Percentiles rank a stretch among this genome's conserved stretches.
These are phyloP conservation scores for Oryctes rhinoceros DNA, from an alignment of 1,140 invertebrate species.

Conservation along the genomic window DNA sequence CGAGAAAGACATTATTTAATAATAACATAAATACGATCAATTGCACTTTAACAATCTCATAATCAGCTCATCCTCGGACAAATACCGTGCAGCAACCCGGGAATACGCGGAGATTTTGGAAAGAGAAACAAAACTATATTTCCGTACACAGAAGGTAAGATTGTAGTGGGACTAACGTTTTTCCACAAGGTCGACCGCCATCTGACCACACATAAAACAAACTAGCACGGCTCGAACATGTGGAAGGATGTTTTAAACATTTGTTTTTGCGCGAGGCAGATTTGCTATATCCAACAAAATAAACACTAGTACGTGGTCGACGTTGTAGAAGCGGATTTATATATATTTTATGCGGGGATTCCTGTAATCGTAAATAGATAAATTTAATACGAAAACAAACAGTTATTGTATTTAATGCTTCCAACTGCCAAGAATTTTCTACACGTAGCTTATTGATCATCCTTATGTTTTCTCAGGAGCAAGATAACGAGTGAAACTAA, in stretches of 20 bases:
- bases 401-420: conserved; percentile 16
- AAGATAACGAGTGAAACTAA: conserved; percentile 11
- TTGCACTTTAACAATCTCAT: conserved; percentile 4
- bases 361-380: conserved; percentile 34
- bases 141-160: conserved; percentile 41
- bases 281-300: conserved; percentile 8
- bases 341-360: conserved; percentile 33
- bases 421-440: conserved; percentile 28
- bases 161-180: conserved; percentile 39
- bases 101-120: background rate
- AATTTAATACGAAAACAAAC: conserved; percentile 23
- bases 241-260: conserved; percentile 26
- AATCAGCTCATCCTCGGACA: background rate
- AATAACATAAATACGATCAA: conserved; percentile 29
- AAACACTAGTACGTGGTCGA: conserved; percentile 1
- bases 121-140: conserved; percentile 42
- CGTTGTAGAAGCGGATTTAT: conserved; percentile 20
- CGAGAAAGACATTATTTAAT: conserved; percentile 20
- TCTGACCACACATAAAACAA: conserved; percentile 38
- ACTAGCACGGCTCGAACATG: conserved; percentile 22
- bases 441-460: background rate
- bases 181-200: conserved; percentile 40
- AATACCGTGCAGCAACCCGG: background rate
- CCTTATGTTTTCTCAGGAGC: background rate
- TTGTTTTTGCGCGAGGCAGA: conserved; percentile 2